Evolutionary conservation across 2,113 vertebrate species (phyloP), one percentile per base, ranked within the genome.

Genomic region (Nymphicus hollandicus): DNA sequence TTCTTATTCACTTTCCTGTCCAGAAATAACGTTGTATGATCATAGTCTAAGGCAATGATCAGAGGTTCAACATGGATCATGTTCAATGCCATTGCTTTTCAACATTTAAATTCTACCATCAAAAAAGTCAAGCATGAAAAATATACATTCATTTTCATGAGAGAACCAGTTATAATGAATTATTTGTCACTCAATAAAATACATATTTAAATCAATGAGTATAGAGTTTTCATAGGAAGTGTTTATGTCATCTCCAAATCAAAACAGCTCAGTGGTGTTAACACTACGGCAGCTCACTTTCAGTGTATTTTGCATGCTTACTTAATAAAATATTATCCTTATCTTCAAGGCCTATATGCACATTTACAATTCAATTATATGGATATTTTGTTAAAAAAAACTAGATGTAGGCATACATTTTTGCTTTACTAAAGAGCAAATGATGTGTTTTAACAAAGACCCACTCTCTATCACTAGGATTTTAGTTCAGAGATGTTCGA

Each of bases 401-500:
- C 11, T 43, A 56, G 18, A 28, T 16, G 13, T 17, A 79, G 10
- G 50, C 39, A 18, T 68, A 43, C 11, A 24, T 58, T 60, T 93
- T 56, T 68, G 35, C 70, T 52, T 37, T 64, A 71, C 56, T 78
- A 80, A 84, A 78, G 56, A 84, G 43, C 33, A 78, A 63, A 88
- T 77, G 61, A 88, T 35, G 68, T 43, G n/a, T 55, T 83, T 92
- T 43, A 88, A 49, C 83, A 76, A 35, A 77, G 71, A 31, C 53
- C 17, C 13, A 23, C 33, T 35, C 20, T 55, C 86, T 89, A 22
- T 80, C n/a, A 52, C 37, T 39, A 68, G 50, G 81, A 72, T 91
- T 92, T 92, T 63, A 69, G 52, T 83, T 88, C 65, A 58, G 91
- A 91, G 63, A 91, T 91, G 84, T 89, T 93, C 91, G 70, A 35